phyloP scores from a whole-genome alignment of 2,113 vertebrate genomes.

The Apus apus region DNA sequence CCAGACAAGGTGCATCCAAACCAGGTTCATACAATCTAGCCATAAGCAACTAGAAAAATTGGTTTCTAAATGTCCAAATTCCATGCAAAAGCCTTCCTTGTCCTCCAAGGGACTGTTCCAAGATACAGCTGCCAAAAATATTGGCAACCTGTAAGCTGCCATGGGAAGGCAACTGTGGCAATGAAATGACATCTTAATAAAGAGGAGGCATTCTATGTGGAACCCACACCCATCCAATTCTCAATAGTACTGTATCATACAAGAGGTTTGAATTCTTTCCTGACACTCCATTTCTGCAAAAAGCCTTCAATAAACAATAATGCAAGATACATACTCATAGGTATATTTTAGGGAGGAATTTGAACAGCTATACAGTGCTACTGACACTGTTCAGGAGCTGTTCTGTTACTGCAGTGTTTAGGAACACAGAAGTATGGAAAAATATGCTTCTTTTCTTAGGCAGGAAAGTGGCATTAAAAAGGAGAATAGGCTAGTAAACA shows the following conservation, averaged over 20 bases:
- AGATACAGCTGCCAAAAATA: not conserved
- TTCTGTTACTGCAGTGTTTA: not conserved
- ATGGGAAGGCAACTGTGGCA: not conserved
- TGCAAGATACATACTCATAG: not conserved
- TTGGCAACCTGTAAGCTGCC: not conserved
- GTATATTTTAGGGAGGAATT: not conserved
- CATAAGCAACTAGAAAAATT: not conserved
- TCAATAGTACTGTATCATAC: not conserved
- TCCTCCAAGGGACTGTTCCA: rapidly evolving
- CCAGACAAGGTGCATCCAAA: not conserved
- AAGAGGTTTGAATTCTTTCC: not conserved
- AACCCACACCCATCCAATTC: not conserved
- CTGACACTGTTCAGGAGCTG: not conserved
- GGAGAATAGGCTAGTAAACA: not conserved
- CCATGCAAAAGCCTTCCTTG: not conserved
- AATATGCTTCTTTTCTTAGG: not conserved
- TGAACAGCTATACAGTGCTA: not conserved
- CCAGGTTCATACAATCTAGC: not conserved
- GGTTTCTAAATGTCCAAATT: not conserved
- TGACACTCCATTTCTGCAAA: not conserved
- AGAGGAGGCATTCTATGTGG: not conserved
- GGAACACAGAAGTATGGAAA: not conserved
- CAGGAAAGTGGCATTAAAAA: not conserved
- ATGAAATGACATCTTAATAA: not conserved
- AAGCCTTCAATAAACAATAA: not conserved